Percentiles rank a stretch among this genome's conserved stretches.
Conservation (phyloP, 2,797 vertebrate species). For the Neoniphon sammara region DNA sequence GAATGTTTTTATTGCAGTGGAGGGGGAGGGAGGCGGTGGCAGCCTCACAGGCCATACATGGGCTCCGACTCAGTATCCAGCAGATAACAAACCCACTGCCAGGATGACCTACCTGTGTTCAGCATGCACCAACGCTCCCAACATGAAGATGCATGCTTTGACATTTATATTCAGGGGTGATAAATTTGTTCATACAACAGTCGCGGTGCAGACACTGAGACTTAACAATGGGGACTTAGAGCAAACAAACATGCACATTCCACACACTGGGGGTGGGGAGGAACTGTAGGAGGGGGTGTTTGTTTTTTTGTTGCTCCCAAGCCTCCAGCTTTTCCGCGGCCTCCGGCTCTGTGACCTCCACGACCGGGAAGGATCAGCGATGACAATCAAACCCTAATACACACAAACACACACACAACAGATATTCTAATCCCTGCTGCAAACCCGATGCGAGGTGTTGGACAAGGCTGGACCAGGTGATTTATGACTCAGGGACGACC, state of each 20-base stretch:
- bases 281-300: conserved; percentile 31
- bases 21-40: conserved; percentile 25
- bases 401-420: conserved; percentile 33
- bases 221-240: conserved; percentile 35
- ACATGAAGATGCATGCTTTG: not conserved
- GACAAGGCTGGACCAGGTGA: conserved; percentile 47
- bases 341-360: conserved; percentile 60
- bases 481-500: conserved; percentile 64
- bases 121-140: not conserved
- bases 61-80: conserved; percentile 1
- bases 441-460: conserved; percentile 37
- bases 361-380: conserved; percentile 56
- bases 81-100: conserved; percentile 3
- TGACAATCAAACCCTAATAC: conserved; percentile 65
- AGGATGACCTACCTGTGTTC: not conserved
- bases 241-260: conserved; percentile 70
- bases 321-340: conserved; percentile 41
- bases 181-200: conserved; percentile 7
- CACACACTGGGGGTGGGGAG: conserved; percentile 50
- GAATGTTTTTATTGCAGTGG: conserved; percentile 63
- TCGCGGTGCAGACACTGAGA: conserved; percentile 21
- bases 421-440: conserved; percentile 43
- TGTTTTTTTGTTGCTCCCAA: conserved; percentile 65
- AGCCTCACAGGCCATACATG: not conserved
- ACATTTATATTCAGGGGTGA: conserved; percentile 4